A percentile compares a stretch with the other conserved stretches of the same genome.
These are phyloP conservation scores for Eupsilia transversa DNA, from an alignment of 2,888 invertebrate species.

Conservation along the genomic window DNA sequence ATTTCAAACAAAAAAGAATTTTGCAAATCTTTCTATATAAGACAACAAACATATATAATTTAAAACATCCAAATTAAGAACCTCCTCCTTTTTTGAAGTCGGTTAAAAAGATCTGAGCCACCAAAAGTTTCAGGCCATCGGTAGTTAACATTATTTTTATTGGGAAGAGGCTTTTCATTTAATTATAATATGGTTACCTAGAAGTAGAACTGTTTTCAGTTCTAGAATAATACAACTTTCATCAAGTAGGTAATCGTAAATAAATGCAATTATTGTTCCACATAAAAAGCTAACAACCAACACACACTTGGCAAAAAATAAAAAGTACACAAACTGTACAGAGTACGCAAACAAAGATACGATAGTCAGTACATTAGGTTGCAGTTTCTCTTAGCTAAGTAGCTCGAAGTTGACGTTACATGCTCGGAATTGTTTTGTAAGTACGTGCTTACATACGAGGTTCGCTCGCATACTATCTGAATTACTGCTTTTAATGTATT, in stretches of 20 bases:
- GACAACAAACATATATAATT: too few relatives aligned
- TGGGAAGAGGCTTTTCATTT: not conserved
- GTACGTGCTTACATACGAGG: conserved; percentile 45
- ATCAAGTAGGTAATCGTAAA: not conserved
- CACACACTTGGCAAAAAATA: not conserved
- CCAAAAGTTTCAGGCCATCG: not conserved
- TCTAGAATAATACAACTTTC: not conserved
- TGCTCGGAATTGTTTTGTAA: conserved; percentile 52
- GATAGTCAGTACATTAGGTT: conserved; percentile 29
- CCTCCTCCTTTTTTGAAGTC: too few relatives aligned
- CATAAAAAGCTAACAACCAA: not conserved
- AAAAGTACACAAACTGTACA: conserved; percentile 2
- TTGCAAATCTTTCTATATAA: too few relatives aligned
- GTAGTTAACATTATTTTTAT: not conserved
- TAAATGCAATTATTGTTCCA: not conserved
- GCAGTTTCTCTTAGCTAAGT: conserved; percentile 43
- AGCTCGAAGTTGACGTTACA: conserved; percentile 51
- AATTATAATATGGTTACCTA: not conserved
- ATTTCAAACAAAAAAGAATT: too few relatives aligned
- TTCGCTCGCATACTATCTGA: conserved; percentile 31
- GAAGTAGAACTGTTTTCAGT: not conserved
- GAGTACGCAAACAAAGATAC: not conserved
- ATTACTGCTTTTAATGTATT: conserved; percentile 21
- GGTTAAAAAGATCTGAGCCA: too few relatives aligned
- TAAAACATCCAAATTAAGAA: too few relatives aligned